These are phyloP conservation scores for Alviniconcha strummeri DNA, from an alignment of 2,888 invertebrate genomes.

Conservation along the genomic window DNA sequence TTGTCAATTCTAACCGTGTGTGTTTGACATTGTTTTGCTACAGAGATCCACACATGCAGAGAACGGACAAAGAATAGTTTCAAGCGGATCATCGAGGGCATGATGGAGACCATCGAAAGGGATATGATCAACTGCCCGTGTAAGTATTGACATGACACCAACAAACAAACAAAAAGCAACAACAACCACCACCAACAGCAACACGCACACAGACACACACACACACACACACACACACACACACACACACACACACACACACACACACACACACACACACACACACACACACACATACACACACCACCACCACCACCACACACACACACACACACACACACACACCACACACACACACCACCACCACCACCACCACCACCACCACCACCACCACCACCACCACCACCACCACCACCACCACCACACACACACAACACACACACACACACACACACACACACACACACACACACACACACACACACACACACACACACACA, in stretches of 20 bases:
- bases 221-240: background rate
- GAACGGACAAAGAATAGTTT: constrained; percentile 13
- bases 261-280: no score
- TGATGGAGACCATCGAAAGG: constrained; percentile 21
- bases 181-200: no score
- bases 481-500: constrained; percentile 19
- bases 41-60: constrained; percentile 26
- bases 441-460: background rate
- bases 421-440: background rate
- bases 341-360: background rate
- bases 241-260: no score
- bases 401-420: no score
- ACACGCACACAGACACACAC: background rate
- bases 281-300: background rate
- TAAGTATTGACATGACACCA: background rate
- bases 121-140: background rate
- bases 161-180: no score
- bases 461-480: constrained; percentile 19
- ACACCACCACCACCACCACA: no score
- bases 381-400: no score
- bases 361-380: no score
- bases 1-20: background rate
- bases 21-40: background rate
- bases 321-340: no score
- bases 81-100: background rate